Base-by-base conservation (phyloP, 2,797 vertebrate genomes). In the Hydrocynus forskahlii region DNA sequence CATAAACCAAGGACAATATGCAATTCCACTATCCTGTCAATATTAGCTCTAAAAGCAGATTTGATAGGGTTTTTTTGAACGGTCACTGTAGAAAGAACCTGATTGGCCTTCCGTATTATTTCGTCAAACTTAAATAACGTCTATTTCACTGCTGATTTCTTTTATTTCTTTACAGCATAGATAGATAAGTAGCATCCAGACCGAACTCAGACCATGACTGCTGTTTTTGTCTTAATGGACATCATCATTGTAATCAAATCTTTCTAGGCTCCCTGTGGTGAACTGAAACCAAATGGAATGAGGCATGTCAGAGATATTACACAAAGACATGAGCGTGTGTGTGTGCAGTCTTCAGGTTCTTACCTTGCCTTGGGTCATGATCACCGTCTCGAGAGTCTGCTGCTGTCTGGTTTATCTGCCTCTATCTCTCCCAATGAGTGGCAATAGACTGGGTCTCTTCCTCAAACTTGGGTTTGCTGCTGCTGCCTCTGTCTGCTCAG, bases 311-410 rank as follows among this genome's bases (percentile, higher is more conserved):
- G 5, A 35, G 4, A 17, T 0, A 59, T 43, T 21, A 80, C 17
- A 68, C 14, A 57, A 13, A 73, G 25, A 74, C 0, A 7, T 5
- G 71, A 21, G 21, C 9, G 0, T 13, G 76, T 5, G 74, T 0
- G 63, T 16, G 0, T 14, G 6, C 1, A 75, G 23, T 70, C 8
- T 29, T 16, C 68, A 19, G 60, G 9, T 7, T 55, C 90, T 75
- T 92, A 95, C 94, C 94, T 94, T 94, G 84, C 92, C 91, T 88
- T 93, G 92, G 25, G 92, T 94, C 94, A 95, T 95, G 83, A 95
- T 95, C 82, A 23, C 79, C 17, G 62, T 79, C 13, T 78, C 29
- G 2, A 40, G 72, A 50, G 64, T 77, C 77, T 16, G 64, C 75
- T 81, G 87, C 0, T 38, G 21, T 21, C 21, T 57, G 14, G 52